Percentiles rank a stretch among this genome's conserved stretches.
Conservation (phyloP, 2,797 vertebrate genomes). For the Coregonus suidteri region DNA sequence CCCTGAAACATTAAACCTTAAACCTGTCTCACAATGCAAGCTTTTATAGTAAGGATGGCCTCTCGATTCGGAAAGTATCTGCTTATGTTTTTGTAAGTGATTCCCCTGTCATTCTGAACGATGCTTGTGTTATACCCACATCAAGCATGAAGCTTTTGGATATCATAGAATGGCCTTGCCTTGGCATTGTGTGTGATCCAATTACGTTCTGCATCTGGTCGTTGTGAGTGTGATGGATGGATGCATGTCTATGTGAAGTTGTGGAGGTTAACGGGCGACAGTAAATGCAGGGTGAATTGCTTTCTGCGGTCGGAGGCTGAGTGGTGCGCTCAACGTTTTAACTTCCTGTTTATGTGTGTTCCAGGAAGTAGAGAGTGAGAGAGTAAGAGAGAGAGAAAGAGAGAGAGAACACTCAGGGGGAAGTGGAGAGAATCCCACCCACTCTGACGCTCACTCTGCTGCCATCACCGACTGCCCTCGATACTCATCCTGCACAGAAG, state of each 20-base stretch:
- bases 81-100: background rate
- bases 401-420: constrained; percentile 67
- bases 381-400: constrained; percentile 60
- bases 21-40: background rate
- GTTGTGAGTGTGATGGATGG: constrained; percentile 19
- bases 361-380: constrained; percentile 82
- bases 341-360: constrained; percentile 91
- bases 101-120: background rate
- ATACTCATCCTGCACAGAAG: constrained; percentile 26
- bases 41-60: background rate
- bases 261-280: background rate
- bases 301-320: constrained; percentile 62
- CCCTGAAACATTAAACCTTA: background rate
- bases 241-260: constrained; percentile 48
- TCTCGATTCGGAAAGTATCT: background rate
- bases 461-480: constrained; percentile 36
- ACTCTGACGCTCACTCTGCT: constrained; percentile 37
- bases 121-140: background rate
- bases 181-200: background rate
- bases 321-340: constrained; percentile 48
- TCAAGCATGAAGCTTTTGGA: background rate
- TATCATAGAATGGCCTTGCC: background rate
- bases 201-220: constrained; percentile 22
- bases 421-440: constrained; percentile 60
- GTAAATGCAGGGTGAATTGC: constrained; percentile 48